Evolutionary conservation across 2,113 vertebrate genomes (phyloP).

Genomic region (Motacilla alba): DNA sequence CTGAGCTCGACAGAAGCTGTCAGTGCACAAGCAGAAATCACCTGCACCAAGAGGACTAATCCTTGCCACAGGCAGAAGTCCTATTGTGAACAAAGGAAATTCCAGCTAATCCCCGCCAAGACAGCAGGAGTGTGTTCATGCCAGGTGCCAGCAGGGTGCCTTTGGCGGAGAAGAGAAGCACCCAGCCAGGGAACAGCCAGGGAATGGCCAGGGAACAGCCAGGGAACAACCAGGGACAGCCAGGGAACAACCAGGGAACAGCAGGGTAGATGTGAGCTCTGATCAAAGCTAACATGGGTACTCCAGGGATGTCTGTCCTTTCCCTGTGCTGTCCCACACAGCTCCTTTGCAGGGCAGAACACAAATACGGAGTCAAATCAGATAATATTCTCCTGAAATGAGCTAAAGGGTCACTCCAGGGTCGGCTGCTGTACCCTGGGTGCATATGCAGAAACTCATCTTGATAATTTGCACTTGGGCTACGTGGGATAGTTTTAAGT

Average conservation of each 20-base stretch:
- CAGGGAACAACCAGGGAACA: accelerated
- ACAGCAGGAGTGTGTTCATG: neutral
- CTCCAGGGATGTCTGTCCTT: neutral
- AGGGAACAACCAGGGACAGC: neutral
- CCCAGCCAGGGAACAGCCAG: accelerated
- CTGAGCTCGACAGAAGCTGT: neutral
- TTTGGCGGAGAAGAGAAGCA: neutral
- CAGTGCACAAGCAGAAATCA: neutral
- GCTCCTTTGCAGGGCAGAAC: neutral
- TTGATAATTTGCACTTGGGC: neutral
- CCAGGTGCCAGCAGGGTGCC: neutral
- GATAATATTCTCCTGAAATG: neutral
- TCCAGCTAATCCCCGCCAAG: neutral
- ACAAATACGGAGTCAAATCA: neutral
- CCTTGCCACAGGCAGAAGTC: neutral
- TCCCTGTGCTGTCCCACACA: accelerated
- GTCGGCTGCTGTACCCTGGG: neutral
- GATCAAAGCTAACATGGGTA: neutral
- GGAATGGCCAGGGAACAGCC: accelerated
- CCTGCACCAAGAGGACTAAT: neutral
- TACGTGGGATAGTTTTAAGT: neutral
- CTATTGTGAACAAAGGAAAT: neutral
- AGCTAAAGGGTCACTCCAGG: accelerated
- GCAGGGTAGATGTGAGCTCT: neutral
- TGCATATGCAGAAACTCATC: neutral